Evolutionary conservation across 2,888 invertebrate genomes (phyloP).

Genomic region (Tillus elongatus): DNA sequence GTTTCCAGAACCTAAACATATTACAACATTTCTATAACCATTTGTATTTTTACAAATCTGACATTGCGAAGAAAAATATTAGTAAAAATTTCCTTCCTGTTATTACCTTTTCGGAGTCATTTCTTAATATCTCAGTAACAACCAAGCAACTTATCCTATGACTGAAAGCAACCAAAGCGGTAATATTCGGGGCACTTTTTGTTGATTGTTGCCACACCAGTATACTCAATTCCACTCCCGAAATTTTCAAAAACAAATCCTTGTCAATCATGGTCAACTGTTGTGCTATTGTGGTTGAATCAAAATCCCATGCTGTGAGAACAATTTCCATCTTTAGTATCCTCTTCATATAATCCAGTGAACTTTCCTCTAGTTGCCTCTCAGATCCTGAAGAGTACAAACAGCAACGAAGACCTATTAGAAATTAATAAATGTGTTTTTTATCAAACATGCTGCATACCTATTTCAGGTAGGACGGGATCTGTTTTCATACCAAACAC

Average conservation of each 20-base stretch:
- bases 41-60: too few relatives aligned
- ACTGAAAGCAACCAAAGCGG: conserved; percentile 46
- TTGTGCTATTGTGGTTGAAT: conserved; percentile 45
- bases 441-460: too few relatives aligned
- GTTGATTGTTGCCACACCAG: conserved; percentile 41
- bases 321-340: conserved; percentile 38
- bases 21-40: too few relatives aligned
- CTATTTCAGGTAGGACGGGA: too few relatives aligned
- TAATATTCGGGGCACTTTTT: conserved; percentile 45
- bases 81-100: too few relatives aligned
- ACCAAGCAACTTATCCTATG: conserved; percentile 46
- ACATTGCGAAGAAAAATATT: too few relatives aligned
- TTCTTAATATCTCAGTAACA: conserved; percentile 43
- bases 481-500: too few relatives aligned
- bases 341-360: conserved; percentile 36
- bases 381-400: conserved; percentile 12
- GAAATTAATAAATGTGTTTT: conserved; percentile 21
- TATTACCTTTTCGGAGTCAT: conserved; percentile 37
- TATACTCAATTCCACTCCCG: conserved; percentile 40
- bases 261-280: conserved; percentile 48
- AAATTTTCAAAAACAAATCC: conserved; percentile 45
- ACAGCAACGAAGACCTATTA: conserved; percentile 23
- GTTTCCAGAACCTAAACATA: too few relatives aligned
- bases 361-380: conserved; percentile 25
- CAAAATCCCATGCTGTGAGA: conserved; percentile 47